A percentile compares a stretch with the other conserved stretches of the same genome.
phyloP scores from a whole-genome alignment of 2,888 invertebrate species.

The Adelphocoris suturalis region DNA sequence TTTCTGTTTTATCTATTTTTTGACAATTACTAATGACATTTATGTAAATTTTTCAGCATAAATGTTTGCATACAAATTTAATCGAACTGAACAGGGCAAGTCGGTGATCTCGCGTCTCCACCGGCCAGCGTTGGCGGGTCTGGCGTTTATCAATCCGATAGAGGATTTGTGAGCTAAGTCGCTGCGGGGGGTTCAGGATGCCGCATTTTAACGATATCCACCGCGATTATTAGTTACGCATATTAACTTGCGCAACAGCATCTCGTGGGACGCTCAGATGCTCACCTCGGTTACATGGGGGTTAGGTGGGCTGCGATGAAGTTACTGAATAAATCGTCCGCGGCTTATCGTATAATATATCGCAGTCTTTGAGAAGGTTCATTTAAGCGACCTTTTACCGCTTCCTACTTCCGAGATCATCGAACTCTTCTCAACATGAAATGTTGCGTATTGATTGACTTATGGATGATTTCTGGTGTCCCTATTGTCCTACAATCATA shows the following conservation, averaged over 20 bases:
- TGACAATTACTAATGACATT: too few relatives aligned
- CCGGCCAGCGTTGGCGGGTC: not conserved
- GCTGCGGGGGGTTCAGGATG: not conserved
- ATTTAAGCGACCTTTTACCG: not conserved
- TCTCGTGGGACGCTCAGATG: conserved; percentile 43
- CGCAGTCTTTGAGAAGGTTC: not conserved
- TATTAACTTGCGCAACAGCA: conserved; percentile 35
- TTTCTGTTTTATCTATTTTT: too few relatives aligned
- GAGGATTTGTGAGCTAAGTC: not conserved
- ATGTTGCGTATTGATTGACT: not conserved
- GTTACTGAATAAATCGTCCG: conserved; percentile 15
- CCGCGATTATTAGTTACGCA: conserved; percentile 46
- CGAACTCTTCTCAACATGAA: not conserved
- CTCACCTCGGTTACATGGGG: conserved; percentile 32
- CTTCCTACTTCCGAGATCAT: conserved; percentile 29
- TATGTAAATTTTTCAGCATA: too few relatives aligned
- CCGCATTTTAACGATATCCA: not conserved
- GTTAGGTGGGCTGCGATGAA: conserved; percentile 26
- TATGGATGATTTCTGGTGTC: not conserved
- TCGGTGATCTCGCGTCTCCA: too few relatives aligned
- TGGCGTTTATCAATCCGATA: not conserved
- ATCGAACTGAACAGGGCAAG: too few relatives aligned
- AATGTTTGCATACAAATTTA: too few relatives aligned
- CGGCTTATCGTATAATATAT: not conserved
- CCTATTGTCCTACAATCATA: too few relatives aligned